Evolutionary conservation across 2,797 vertebrate species (phyloP).

Genomic region (Parauchenoglanis ngamensis): DNA sequence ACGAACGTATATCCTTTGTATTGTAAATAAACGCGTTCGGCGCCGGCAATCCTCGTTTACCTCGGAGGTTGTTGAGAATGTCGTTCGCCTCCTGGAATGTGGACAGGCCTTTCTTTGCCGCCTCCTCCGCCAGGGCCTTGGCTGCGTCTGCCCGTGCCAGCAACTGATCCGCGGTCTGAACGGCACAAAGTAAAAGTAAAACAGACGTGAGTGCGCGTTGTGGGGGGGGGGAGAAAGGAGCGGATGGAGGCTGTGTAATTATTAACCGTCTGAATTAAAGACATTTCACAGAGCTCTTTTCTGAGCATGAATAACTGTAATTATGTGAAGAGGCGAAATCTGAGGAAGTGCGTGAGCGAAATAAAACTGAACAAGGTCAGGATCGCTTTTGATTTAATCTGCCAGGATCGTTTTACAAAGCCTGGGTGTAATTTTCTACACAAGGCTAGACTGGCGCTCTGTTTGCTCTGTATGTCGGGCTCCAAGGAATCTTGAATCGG

Average conservation of each 20-base stretch:
- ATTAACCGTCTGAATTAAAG: not conserved
- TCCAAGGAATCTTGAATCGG: no score
- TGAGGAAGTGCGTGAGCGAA: not conserved
- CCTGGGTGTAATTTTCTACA: conserved; percentile 1
- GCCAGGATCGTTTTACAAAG: conserved; percentile 19
- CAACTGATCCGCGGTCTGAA: conserved; percentile 93
- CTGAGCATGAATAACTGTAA: not conserved
- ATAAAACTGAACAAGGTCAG: not conserved
- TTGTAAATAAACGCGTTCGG: not conserved
- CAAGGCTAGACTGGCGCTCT: no score
- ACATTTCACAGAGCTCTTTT: not conserved
- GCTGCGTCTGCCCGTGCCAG: conserved; percentile 93
- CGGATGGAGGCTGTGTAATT: not conserved
- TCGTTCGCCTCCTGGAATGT: conserved; percentile 88
- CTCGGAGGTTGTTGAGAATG: conserved; percentile 90
- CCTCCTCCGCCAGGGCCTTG: conserved; percentile 92
- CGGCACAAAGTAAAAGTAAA: not conserved
- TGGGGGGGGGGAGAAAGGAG: not conserved
- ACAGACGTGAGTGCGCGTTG: not conserved
- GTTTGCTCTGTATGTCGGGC: no score
- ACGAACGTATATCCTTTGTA: no score
- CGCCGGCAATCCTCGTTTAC: conserved; percentile 63
- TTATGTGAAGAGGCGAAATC: not conserved
- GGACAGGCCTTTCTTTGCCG: conserved; percentile 85
- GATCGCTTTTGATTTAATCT: conserved; percentile 11